Percentiles rank a stretch among this genome's conserved stretches.
Evolutionary conservation across 2,888 invertebrate species (phyloP).

Genomic region (Lottia scabra): DNA sequence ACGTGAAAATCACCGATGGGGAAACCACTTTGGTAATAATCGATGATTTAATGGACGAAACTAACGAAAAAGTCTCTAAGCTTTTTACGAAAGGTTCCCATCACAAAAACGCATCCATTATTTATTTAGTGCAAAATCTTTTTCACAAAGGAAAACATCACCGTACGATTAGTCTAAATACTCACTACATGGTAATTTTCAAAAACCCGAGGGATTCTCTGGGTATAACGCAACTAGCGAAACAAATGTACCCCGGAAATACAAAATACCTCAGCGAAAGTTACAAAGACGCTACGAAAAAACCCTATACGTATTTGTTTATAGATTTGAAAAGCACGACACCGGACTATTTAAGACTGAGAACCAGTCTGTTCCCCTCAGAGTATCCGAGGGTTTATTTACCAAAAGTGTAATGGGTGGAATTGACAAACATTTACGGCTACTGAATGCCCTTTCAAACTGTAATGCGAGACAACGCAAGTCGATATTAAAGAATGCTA

Average conservation of each 20-base stretch:
- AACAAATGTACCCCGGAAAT: slow-evolving; percentile 16
- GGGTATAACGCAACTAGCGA: neutral
- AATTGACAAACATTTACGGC: too few relatives aligned
- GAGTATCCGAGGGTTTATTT: slow-evolving; percentile 11
- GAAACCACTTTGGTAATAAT: neutral
- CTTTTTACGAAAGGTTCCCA: slow-evolving; percentile 17
- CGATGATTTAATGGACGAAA: slow-evolving; percentile 14
- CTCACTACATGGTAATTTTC: slow-evolving; percentile 8
- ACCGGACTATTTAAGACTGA: slow-evolving; percentile 11
- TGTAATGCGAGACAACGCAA: neutral
- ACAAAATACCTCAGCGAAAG: slow-evolving; percentile 5
- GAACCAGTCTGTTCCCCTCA: slow-evolving; percentile 15
- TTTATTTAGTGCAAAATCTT: slow-evolving; percentile 13
- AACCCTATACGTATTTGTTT: slow-evolving; percentile 19
- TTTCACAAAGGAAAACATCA: slow-evolving; percentile 14
- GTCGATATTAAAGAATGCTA: neutral
- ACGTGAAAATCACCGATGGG: neutral
- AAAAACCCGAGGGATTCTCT: neutral
- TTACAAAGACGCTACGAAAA: slow-evolving; percentile 7
- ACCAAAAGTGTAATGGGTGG: slow-evolving; percentile 10
- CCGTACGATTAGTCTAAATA: slow-evolving; percentile 11
- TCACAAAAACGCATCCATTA: slow-evolving; percentile 5
- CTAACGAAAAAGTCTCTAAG: slow-evolving; percentile 1
- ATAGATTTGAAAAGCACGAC: slow-evolving; percentile 20
- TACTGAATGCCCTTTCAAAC: neutral